Conservation (phyloP, 2,888 invertebrate species). For the Vannuccia rotundouncinata region DNA sequence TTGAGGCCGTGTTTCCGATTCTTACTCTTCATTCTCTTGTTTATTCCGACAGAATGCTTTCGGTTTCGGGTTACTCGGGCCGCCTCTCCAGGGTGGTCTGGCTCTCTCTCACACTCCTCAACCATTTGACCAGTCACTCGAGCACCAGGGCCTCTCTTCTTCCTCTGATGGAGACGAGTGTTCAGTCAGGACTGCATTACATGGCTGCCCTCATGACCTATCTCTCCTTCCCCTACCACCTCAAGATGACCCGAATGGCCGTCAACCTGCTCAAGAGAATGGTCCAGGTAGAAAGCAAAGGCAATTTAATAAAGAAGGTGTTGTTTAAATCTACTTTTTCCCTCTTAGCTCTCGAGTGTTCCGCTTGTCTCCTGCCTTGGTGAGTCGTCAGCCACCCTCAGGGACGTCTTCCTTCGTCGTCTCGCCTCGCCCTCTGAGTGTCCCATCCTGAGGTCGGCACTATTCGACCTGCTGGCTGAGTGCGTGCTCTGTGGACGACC, state of each 20-base stretch:
- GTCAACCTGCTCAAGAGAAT: slow-evolving; percentile 14
- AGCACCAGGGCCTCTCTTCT: background rate
- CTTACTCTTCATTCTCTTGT: background rate
- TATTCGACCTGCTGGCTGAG: slow-evolving; percentile 15
- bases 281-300: background rate
- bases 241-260: slow-evolving; percentile 10
- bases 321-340: background rate
- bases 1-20: background rate
- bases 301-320: background rate
- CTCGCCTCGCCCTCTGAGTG: background rate
- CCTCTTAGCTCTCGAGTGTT: background rate
- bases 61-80: slow-evolving; percentile 1
- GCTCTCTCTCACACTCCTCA: slow-evolving; percentile 7
- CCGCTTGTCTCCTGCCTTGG: slow-evolving; percentile 15
- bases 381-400: slow-evolving; percentile 1
- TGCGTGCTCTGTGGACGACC: slow-evolving; percentile 16
- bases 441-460: background rate
- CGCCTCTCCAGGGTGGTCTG: slow-evolving; percentile 24
- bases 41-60: background rate
- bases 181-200: background rate
- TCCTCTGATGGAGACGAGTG: background rate
- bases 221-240: slow-evolving; percentile 18
- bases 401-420: slow-evolving; percentile 15
- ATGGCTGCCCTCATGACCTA: background rate
- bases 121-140: background rate